Conservation (phyloP, 1,140 invertebrate genomes). For the Ericerus pela region DNA sequence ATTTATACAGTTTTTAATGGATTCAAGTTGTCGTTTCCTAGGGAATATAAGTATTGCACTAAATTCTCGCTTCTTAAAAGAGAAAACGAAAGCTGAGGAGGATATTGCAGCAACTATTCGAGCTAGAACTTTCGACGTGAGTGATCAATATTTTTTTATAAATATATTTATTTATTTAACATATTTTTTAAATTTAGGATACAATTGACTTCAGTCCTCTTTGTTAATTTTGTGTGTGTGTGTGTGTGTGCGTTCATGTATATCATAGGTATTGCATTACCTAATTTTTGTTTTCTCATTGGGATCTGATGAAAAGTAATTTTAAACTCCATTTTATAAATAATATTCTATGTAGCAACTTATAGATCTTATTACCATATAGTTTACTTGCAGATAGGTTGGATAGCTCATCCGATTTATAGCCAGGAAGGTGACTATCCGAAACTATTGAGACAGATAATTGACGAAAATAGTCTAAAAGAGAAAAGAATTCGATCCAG, state of each 20-base stretch:
- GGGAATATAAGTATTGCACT: slow-evolving; percentile 38
- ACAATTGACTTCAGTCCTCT: too few species aligned
- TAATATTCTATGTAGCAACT: background rate
- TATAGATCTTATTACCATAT: background rate
- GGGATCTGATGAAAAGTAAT: too few species aligned
- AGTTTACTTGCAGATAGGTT: slow-evolving; percentile 32
- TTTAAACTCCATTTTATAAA: background rate
- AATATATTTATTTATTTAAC: too few species aligned
- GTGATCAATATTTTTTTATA: background rate
- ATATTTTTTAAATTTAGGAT: too few species aligned
- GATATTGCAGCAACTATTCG: slow-evolving; percentile 35
- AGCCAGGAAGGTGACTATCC: slow-evolving; percentile 42
- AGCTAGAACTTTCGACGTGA: slow-evolving; percentile 32
- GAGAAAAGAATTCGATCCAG: slow-evolving; percentile 41
- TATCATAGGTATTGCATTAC: too few species aligned
- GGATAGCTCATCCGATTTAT: slow-evolving; percentile 46
- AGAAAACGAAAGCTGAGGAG: slow-evolving; percentile 29
- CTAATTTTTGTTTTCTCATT: background rate
- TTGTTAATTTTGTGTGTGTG: too few species aligned
- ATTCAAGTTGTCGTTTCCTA: slow-evolving; percentile 13
- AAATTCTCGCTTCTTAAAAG: slow-evolving; percentile 33
- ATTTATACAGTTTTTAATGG: background rate
- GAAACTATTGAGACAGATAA: slow-evolving; percentile 37
- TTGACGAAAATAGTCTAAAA: slow-evolving; percentile 37
- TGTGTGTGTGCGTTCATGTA: too few species aligned